Evolutionary conservation across 1,140 invertebrate species (phyloP), one percentile per base, ranked within the genome.

Genomic region (Teleogryllus occipitalis): DNA sequence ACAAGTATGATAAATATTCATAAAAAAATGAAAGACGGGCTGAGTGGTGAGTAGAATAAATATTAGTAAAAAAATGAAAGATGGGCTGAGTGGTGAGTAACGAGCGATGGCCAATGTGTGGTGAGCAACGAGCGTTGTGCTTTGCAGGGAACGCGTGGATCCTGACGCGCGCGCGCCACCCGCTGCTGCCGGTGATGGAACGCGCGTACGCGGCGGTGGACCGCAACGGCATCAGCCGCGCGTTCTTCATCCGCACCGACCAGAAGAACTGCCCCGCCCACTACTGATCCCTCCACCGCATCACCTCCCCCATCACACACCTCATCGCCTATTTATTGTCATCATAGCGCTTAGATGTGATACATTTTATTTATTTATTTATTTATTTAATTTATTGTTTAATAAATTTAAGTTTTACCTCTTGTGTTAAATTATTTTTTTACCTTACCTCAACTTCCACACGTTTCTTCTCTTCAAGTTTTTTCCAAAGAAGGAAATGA

Each of bases 101-200:
- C n/a, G n/a, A 39, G 27, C 27, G 27, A 1, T 39, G 27, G 5
- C 1, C 27, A 39, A 39, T 5, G 27, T 39, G 27, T 5, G 27
- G 5, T 39, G 27, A 39, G 1, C 27, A 39, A 39, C 27, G 5
- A 39, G 27, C 18, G 54, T 65, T 7, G 54, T 65, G 54, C 10
- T 2, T 18, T 18, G 18, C 84, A 93, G 92, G 88, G 83, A 91
- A 90, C 81, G 88, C 90, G 8, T 93, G 92, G 92, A 90, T 93
- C 74, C 84, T 93, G 54, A 91, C 91, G 0, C 88, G 92, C 83
- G 86, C 88, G 75, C 85, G 86, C 22, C 86, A 88, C 74, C 91
- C 91, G 22, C 84, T 88, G 7, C 78, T 88, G 3, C 82, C 87
- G 72, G 87, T 90, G 15, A 84, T 92, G 82, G 88, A 91, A 80